Evolutionary conservation across 2,888 invertebrate genomes (phyloP).

Genomic region (Metalampra italica): DNA sequence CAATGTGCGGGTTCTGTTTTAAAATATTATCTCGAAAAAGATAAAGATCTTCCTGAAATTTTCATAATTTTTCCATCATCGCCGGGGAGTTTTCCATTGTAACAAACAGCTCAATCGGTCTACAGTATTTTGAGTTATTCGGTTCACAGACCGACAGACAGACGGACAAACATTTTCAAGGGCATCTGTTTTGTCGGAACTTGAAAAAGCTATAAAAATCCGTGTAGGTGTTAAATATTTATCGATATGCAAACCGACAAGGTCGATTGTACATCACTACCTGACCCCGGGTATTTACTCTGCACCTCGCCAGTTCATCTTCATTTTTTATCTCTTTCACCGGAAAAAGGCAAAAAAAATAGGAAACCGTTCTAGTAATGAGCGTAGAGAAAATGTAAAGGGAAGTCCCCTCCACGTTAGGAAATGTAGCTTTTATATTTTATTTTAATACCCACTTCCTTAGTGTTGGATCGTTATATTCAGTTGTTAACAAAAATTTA

Average conservation of each 20-base stretch:
- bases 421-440: constrained; percentile 26
- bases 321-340: constrained; percentile 75
- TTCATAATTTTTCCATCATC: too few species aligned
- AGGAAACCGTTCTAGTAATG: constrained; percentile 72
- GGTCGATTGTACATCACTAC: constrained; percentile 34
- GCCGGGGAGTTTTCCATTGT: too few species aligned
- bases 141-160: too few species aligned
- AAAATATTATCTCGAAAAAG: too few species aligned
- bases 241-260: not conserved
- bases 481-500: not conserved
- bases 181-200: too few species aligned
- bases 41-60: too few species aligned
- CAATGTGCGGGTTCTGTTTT: too few species aligned
- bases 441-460: too few species aligned
- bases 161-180: too few species aligned
- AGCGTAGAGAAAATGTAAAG: constrained; percentile 66
- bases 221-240: not conserved
- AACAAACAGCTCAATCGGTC: too few species aligned
- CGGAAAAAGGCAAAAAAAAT: constrained; percentile 72
- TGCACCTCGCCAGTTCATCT: constrained; percentile 77
- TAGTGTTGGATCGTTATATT: too few species aligned
- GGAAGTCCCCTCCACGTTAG: constrained; percentile 48
- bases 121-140: too few species aligned
- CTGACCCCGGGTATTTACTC: constrained; percentile 68
- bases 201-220: not conserved